Percentiles rank a stretch among this genome's conserved stretches.
phyloP scores from a whole-genome alignment of 2,888 invertebrate species.

The Orthosia incerta region DNA sequence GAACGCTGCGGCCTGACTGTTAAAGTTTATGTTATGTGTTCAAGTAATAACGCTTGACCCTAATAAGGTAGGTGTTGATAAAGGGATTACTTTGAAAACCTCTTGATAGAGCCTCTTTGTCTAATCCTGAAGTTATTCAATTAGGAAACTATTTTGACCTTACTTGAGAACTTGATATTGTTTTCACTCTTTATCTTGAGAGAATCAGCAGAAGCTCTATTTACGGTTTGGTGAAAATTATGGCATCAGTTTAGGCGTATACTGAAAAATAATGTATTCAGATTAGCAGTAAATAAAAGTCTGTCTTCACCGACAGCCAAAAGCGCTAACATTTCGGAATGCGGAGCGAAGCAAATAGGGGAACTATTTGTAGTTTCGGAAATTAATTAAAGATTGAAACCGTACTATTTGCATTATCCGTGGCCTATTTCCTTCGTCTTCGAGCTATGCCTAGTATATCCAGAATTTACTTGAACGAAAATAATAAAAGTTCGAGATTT shows the following conservation, averaged over 20 bases:
- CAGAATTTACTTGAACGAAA: constrained; percentile 1
- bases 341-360: constrained; percentile 11
- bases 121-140: constrained; percentile 59
- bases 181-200: constrained; percentile 5
- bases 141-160: constrained; percentile 52
- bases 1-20: constrained; percentile 70
- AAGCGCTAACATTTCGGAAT: constrained; percentile 3
- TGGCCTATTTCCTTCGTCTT: not conserved
- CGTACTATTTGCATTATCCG: constrained; percentile 18
- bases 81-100: constrained; percentile 52
- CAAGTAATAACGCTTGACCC: constrained; percentile 43
- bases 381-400: constrained; percentile 55
- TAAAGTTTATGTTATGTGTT: constrained; percentile 53
- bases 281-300: constrained; percentile 7
- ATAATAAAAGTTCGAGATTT: constrained; percentile 7
- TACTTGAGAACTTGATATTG: constrained; percentile 32
- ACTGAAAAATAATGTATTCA: constrained; percentile 5
- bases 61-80: constrained; percentile 36
- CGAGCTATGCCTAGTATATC: not conserved
- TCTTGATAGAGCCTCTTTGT: constrained; percentile 43
- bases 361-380: constrained; percentile 28
- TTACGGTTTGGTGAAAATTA: not conserved
- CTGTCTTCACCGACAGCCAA: not conserved
- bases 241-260: not conserved
- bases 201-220: not conserved